A percentile compares a stretch with the other conserved stretches of the same genome.
Evolutionary conservation across 2,797 vertebrate species (phyloP).

Genomic region (Leptatherina wallacei): DNA sequence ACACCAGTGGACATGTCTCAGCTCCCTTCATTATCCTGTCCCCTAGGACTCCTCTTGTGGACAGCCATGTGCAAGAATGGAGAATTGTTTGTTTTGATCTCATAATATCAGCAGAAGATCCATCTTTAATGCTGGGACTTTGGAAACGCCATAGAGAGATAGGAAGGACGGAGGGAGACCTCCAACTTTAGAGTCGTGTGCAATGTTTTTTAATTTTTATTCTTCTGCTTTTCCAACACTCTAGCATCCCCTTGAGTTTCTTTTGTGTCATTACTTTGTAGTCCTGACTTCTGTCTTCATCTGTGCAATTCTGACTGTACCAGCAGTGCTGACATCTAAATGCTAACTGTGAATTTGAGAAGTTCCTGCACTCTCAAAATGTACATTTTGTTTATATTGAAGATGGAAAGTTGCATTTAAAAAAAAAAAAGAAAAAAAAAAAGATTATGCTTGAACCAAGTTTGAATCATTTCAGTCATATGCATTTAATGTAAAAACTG

Average conservation of each 20-base stretch:
- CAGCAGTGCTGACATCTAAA: constrained; percentile 75
- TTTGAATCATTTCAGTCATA: constrained; percentile 59
- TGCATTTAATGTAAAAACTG: constrained; percentile 49
- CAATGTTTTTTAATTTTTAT: constrained; percentile 61
- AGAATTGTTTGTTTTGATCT: constrained; percentile 46
- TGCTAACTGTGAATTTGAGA: constrained; percentile 83
- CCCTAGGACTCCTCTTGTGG: constrained; percentile 32
- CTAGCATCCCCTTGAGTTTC: constrained; percentile 70
- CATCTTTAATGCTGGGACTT: constrained; percentile 53
- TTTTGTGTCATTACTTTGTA: constrained; percentile 56
- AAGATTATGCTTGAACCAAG: constrained; percentile 50
- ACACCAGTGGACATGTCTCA: constrained; percentile 58
- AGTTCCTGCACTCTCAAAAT: constrained; percentile 59
- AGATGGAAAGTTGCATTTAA: constrained; percentile 61
- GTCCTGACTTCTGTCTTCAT: constrained; percentile 39
- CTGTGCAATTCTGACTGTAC: constrained; percentile 69
- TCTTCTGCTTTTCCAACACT: constrained; percentile 60
- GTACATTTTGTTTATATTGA: constrained; percentile 82
- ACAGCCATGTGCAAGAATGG: constrained; percentile 30
- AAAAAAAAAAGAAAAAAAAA: constrained; percentile 35
- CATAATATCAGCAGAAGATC: constrained; percentile 40
- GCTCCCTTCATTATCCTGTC: constrained; percentile 49
- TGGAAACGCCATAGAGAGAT: constrained; percentile 30
- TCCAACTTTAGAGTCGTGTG: constrained; percentile 68
- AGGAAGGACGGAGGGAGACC: constrained; percentile 21